A percentile compares a stretch with the other conserved stretches of the same genome.
phyloP scores from a whole-genome alignment of 2,888 invertebrate genomes.

The Cancer borealis region DNA sequence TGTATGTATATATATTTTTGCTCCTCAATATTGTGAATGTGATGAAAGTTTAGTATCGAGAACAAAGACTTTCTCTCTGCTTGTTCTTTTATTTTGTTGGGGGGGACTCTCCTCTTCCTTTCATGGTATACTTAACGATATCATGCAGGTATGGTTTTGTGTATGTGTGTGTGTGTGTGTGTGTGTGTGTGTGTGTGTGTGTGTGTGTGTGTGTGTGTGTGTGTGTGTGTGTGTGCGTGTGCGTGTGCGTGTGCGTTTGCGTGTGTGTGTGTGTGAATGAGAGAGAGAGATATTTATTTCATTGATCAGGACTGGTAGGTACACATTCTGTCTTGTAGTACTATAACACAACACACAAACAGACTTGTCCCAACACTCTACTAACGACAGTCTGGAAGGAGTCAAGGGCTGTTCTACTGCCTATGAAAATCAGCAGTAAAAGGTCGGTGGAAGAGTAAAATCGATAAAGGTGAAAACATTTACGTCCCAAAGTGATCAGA shows the following conservation, averaged over 20 bases:
- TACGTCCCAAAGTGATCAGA: slow-evolving; percentile 24
- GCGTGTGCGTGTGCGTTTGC: no score
- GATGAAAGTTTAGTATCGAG: not conserved
- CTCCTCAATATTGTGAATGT: not conserved
- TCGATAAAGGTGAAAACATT: slow-evolving; percentile 24
- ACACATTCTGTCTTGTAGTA: not conserved
- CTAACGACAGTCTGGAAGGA: slow-evolving; percentile 20
- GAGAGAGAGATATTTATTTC: not conserved
- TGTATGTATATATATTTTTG: not conserved
- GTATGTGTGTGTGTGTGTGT: no score
- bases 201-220: no score
- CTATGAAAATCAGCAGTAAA: slow-evolving; percentile 23
- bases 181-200: no score
- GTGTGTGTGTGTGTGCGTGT: no score
- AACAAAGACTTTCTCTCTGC: not conserved
- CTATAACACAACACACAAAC: not conserved
- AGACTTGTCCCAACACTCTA: not conserved
- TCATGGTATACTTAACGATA: not conserved
- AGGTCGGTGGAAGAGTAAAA: not conserved
- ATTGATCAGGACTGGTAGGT: not conserved
- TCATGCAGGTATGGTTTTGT: no score
- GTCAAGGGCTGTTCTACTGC: not conserved
- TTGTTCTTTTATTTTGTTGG: not conserved
- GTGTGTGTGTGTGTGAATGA: no score
- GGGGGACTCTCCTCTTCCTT: not conserved